Base-by-base conservation (phyloP, 1,140 invertebrate species). In the Ooceraea biroi region DNA sequence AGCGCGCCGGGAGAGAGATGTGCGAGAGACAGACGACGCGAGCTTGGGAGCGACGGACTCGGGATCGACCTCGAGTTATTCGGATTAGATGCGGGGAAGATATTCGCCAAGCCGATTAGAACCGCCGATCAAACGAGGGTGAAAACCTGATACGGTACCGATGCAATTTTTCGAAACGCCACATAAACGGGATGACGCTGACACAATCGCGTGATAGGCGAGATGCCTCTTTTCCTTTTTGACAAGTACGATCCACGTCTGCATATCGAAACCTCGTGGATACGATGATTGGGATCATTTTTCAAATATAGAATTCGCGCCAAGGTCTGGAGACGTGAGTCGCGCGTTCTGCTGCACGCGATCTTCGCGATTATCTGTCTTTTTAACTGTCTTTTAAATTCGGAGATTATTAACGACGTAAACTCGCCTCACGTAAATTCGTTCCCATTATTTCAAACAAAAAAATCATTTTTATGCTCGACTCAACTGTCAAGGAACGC, bases 11-110 rank as follows among this genome's bases (percentile, higher is more conserved):
- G 36, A 36, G 36, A 36, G 36, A 36, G 55, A 25, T 44, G 30
- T 55, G 44, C 63, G 71, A 57, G 71, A 57, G 50, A 60, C 25
- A 63, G 52, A 55, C 57, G 27, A 74, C 68, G 55, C 41, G 17
- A 58, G 10, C 44, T 22, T 78, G 46, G 25, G 36, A 14, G 41
- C 25, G 41, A 65, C 22, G 36, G 46, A 46, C 58, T 36, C 36
- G 36, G 36, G 27, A 74, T 83, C 68, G 80, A 74, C 44, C 27
- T 19, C 52, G 57, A 76, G 58, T 36, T 36, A 85, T 88, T 87
- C 65, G 12, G n/a, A 19, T 84, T 63, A 61, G 36, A 36, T 2
- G 36, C 25, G 36, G 0, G 14, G 17, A 85, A 71, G 44, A 30
- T 68, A 52, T 17, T 14, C 58, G 36, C 36, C 36, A 17, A 30